Evolutionary conservation across 2,888 invertebrate genomes (phyloP).

Genomic region (Drosophila prolongata): DNA sequence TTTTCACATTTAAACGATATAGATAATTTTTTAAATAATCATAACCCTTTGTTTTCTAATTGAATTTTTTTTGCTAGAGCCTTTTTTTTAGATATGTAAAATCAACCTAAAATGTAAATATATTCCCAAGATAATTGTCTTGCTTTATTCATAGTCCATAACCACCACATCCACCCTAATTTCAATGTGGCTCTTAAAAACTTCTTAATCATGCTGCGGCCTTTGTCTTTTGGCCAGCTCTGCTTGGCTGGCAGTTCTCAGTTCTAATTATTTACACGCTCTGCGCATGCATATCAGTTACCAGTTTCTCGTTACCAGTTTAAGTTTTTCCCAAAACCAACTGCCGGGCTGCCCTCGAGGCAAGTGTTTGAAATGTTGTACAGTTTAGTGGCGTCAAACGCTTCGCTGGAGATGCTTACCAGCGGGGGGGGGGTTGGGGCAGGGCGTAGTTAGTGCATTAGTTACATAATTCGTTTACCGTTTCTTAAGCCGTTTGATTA

Average conservation of each 20-base stretch:
- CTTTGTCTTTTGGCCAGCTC: slow-evolving; percentile 47
- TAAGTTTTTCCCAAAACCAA: slow-evolving; percentile 14
- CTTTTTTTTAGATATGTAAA: too few species aligned
- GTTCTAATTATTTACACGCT: slow-evolving; percentile 75
- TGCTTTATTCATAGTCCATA: too few species aligned
- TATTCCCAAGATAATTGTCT: too few species aligned
- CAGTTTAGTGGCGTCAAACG: slow-evolving; percentile 71
- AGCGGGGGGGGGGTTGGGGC: slow-evolving; percentile 4
- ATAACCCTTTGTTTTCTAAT: too few species aligned
- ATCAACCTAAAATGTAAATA: too few species aligned
- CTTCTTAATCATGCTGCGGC: slow-evolving; percentile 60
- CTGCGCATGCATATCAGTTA: slow-evolving; percentile 73
- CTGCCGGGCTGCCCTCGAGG: slow-evolving; percentile 34
- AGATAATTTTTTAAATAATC: too few species aligned
- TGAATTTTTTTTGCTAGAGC: too few species aligned
- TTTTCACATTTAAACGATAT: too few species aligned
- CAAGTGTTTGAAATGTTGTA: slow-evolving; percentile 74
- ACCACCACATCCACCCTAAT: slow-evolving; percentile 2
- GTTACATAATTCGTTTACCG: slow-evolving; percentile 75
- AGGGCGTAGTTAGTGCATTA: slow-evolving; percentile 40
- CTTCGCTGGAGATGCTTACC: slow-evolving; percentile 57
- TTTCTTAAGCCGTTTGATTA: slow-evolving; percentile 70
- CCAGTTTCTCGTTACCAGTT: slow-evolving; percentile 53
- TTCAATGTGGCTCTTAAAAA: slow-evolving; percentile 13
- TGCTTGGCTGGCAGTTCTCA: slow-evolving; percentile 24